phyloP scores from a whole-genome alignment of 1,140 invertebrate genomes.

The Bombus confusus region DNA sequence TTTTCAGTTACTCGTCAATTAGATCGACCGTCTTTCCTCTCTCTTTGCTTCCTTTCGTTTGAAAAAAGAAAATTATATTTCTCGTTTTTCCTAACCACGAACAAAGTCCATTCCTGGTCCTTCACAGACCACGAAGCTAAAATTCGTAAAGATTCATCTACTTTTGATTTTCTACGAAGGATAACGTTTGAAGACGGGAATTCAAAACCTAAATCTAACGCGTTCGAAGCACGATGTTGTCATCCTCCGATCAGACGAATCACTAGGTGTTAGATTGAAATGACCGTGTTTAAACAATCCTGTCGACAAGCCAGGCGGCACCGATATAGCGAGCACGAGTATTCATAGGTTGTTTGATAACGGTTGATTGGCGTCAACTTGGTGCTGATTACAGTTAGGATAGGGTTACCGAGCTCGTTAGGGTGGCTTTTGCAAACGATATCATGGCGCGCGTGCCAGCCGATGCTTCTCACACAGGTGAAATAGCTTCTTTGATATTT shows the following conservation, averaged over 20 bases:
- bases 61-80: no score
- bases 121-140: neutral
- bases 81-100: no score
- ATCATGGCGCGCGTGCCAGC: conserved; percentile 4
- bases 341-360: conserved; percentile 39
- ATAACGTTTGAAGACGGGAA: neutral
- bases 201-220: neutral
- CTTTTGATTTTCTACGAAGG: neutral
- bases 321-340: neutral
- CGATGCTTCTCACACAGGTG: neutral
- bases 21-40: no score
- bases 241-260: neutral
- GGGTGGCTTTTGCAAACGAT: conserved; percentile 27
- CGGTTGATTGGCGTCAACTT: conserved; percentile 34
- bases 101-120: no score
- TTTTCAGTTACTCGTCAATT: neutral
- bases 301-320: neutral
- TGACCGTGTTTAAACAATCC: neutral
- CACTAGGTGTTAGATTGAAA: neutral
- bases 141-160: neutral
- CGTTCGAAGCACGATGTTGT: neutral
- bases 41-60: no score
- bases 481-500: no score
- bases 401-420: conserved; percentile 47
- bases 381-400: conserved; percentile 41